Conservation (phyloP, 2,888 invertebrate genomes). For the Conomelus anceps region DNA sequence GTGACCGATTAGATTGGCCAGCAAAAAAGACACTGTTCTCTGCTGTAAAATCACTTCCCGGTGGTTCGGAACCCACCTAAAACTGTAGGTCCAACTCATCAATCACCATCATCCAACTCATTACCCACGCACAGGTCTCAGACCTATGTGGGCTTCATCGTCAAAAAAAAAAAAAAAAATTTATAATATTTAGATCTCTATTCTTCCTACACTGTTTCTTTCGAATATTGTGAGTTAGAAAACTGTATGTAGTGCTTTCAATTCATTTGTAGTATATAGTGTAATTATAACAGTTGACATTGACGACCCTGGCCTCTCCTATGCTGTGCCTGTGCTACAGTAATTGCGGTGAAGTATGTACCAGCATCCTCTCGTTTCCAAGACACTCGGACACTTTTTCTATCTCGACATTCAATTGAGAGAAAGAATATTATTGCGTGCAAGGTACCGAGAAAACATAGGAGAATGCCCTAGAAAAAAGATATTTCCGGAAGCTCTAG, state of each 20-base stretch:
- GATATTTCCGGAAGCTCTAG: neutral
- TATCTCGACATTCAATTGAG: neutral
- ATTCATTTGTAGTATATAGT: neutral
- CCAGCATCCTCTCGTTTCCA: neutral
- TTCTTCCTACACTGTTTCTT: neutral
- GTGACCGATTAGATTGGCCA: too few species aligned
- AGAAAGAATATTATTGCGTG: neutral
- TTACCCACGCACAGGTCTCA: too few species aligned
- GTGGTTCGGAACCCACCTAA: too few species aligned
- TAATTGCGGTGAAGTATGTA: neutral
- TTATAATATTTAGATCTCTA: neutral
- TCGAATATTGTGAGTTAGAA: too few species aligned
- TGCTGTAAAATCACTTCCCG: too few species aligned
- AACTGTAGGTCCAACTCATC: too few species aligned
- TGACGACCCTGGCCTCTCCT: too few species aligned
- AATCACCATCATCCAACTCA: too few species aligned
- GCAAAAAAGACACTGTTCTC: too few species aligned
- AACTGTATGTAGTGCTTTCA: neutral
- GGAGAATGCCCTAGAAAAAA: neutral
- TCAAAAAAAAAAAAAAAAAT: too few species aligned
- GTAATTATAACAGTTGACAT: neutral
- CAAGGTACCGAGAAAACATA: neutral
- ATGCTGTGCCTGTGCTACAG: too few species aligned
- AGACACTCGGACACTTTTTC: neutral
- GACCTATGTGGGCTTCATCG: too few species aligned